These are phyloP conservation scores for Enteromius radiatus DNA, from an alignment of 2,797 vertebrate genomes.

Conservation along the genomic window DNA sequence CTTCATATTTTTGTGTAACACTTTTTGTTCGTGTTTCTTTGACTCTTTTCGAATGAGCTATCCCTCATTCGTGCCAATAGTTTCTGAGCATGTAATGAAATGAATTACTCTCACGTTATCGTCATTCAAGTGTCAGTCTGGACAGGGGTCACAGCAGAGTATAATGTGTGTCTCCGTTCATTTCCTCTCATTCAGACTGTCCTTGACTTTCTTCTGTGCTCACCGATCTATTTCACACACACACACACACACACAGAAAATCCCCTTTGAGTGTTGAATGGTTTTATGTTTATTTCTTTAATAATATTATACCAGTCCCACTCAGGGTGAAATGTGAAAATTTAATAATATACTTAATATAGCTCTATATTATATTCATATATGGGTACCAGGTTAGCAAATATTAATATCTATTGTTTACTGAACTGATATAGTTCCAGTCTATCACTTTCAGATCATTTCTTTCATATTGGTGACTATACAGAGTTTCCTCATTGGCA, in stretches of 20 bases:
- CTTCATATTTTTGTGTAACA: not conserved
- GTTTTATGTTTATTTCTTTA: constrained; percentile 31
- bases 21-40: not conserved
- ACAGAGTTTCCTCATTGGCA: constrained; percentile 8
- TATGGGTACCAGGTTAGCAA: constrained; percentile 39
- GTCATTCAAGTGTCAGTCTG: not conserved
- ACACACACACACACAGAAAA: constrained; percentile 35
- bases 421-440: constrained; percentile 28
- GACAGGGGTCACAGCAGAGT: not conserved
- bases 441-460: constrained; percentile 12
- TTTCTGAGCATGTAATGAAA: not conserved
- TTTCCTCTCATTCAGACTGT: constrained; percentile 76
- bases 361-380: constrained; percentile 68
- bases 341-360: constrained; percentile 66
- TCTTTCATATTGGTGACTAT: not conserved
- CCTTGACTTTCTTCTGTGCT: constrained; percentile 66
- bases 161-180: constrained; percentile 61
- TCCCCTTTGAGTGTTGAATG: constrained; percentile 29
- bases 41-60: not conserved
- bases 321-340: constrained; percentile 37
- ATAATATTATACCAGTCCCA: constrained; percentile 39
- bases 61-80: not conserved
- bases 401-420: constrained; percentile 36
- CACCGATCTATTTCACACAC: constrained; percentile 13
- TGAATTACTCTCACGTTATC: constrained; percentile 20